phyloP scores from a whole-genome alignment of 1,140 invertebrate genomes.

The Procambarus clarkii region DNA sequence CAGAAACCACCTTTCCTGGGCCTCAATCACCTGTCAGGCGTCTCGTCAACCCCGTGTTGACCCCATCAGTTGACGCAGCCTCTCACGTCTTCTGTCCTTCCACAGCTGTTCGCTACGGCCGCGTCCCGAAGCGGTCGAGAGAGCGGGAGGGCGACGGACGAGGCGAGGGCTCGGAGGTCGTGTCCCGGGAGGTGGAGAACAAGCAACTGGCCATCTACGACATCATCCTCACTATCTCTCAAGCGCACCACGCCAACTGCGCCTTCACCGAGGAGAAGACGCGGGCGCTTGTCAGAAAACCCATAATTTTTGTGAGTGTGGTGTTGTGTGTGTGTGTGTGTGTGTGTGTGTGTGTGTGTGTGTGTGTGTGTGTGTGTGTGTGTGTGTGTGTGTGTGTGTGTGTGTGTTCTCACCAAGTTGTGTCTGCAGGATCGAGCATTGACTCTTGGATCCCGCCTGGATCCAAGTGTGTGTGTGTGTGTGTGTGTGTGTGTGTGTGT shows the following conservation, averaged over 20 bases:
- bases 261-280: conserved; percentile 92
- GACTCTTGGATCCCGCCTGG: too few species aligned
- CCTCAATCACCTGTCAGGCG: too few species aligned
- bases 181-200: conserved; percentile 75
- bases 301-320: conserved; percentile 81
- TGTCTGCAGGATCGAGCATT: too few species aligned
- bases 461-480: too few species aligned
- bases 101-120: conserved; percentile 94
- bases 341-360: too few species aligned
- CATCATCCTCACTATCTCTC: conserved; percentile 90
- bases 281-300: conserved; percentile 83
- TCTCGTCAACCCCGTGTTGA: too few species aligned
- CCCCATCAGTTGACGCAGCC: too few species aligned
- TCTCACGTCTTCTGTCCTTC: background rate
- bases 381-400: too few species aligned
- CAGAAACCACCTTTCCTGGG: background rate
- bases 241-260: conserved; percentile 93
- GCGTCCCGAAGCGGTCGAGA: conserved; percentile 94
- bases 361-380: too few species aligned
- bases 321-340: too few species aligned
- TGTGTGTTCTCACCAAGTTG: too few species aligned
- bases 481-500: too few species aligned
- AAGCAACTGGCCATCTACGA: conserved; percentile 85
- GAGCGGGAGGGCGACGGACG: conserved; percentile 82
- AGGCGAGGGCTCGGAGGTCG: conserved; percentile 74